These are phyloP conservation scores for Ophthalmolycus amberensis DNA, from an alignment of 2,113 vertebrate species.

Conservation along the genomic window DNA sequence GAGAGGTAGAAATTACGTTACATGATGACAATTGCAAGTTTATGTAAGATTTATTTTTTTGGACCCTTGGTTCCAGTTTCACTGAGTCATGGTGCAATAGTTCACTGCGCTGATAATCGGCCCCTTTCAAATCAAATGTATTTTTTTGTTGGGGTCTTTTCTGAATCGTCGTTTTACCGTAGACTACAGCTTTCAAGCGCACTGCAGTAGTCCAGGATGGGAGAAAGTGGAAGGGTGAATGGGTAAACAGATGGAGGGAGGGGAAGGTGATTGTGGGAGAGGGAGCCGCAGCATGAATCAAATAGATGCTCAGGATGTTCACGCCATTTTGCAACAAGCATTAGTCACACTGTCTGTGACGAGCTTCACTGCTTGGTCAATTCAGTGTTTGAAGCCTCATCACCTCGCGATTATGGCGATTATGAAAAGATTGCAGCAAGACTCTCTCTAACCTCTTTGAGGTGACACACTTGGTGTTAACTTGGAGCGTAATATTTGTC, in stretches of 20 bases:
- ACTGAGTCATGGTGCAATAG: conserved; percentile 31
- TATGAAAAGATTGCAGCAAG: conserved; percentile 2
- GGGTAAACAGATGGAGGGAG: background rate
- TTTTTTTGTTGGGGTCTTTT: background rate
- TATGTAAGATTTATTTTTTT: conserved; percentile 39
- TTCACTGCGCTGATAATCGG: background rate
- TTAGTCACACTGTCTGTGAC: conserved; percentile 39
- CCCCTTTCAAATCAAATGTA: conserved; percentile 1
- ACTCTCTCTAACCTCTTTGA: background rate
- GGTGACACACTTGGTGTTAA: background rate
- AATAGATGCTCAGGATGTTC: conserved; percentile 43
- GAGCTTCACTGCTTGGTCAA: background rate
- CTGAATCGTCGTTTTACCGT: background rate
- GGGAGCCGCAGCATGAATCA: conserved; percentile 4
- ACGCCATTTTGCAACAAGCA: conserved; percentile 24
- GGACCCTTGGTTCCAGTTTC: background rate
- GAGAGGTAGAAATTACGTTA: conserved; percentile 30
- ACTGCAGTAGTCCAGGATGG: background rate
- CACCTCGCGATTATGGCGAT: background rate
- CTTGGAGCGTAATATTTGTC: background rate
- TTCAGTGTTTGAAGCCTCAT: background rate
- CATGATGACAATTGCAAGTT: conserved; percentile 38
- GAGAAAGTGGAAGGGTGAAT: background rate
- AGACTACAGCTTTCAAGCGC: background rate
- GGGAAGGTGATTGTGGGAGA: background rate